Conservation (phyloP, 1,140 invertebrate genomes). For the Lordiphosa mommai region DNA sequence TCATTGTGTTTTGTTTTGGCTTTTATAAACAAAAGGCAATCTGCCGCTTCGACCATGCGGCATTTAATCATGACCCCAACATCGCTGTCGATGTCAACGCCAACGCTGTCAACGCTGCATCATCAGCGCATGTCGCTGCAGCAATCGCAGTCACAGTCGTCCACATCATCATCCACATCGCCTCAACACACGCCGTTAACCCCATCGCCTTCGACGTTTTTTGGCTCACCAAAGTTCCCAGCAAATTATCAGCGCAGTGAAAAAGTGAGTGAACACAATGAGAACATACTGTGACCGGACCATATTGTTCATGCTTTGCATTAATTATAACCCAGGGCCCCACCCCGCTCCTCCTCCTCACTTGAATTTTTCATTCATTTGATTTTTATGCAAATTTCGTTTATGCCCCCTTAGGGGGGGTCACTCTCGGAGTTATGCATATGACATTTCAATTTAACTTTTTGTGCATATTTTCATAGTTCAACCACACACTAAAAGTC, state of each 20-base stretch:
- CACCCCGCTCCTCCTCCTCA: no score
- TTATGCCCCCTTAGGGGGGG: slow-evolving; percentile 27
- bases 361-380: slow-evolving; percentile 22
- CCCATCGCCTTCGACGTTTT: slow-evolving; percentile 53
- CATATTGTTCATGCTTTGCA: slow-evolving; percentile 47
- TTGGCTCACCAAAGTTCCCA: slow-evolving; percentile 71
- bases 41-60: slow-evolving; percentile 39
- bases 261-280: slow-evolving; percentile 67
- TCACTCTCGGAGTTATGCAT: slow-evolving; percentile 11
- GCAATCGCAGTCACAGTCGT: slow-evolving; percentile 33
- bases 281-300: background rate
- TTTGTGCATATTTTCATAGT: background rate
- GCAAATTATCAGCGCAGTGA: slow-evolving; percentile 76
- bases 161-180: slow-evolving; percentile 15
- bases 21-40: slow-evolving; percentile 14
- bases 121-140: slow-evolving; percentile 60
- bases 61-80: slow-evolving; percentile 75
- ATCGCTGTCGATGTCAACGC: slow-evolving; percentile 72
- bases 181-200: slow-evolving; percentile 43
- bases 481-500: background rate
- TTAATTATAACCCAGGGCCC: slow-evolving; percentile 33
- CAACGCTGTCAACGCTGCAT: slow-evolving; percentile 66
- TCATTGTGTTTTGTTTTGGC: slow-evolving; percentile 2
- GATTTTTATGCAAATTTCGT: slow-evolving; percentile 29
- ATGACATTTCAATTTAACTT: slow-evolving; percentile 40